Evolutionary conservation across 2,797 vertebrate genomes (phyloP).

Genomic region (Anas capensis): DNA sequence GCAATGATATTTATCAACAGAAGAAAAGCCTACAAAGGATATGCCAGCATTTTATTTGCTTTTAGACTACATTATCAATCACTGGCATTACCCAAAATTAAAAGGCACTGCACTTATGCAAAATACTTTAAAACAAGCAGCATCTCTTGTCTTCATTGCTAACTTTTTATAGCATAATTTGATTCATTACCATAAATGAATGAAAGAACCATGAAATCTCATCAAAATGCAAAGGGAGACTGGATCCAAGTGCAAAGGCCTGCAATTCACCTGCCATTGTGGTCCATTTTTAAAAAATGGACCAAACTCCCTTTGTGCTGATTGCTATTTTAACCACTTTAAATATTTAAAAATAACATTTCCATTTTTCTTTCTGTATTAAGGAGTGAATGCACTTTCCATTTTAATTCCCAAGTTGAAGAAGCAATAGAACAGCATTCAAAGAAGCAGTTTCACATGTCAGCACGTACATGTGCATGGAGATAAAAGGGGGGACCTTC

Average conservation of each 20-base stretch:
- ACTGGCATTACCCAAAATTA: constrained; percentile 7
- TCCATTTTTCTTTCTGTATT: constrained; percentile 8
- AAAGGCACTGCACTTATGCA: constrained; percentile 38
- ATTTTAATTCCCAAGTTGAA: constrained; percentile 25
- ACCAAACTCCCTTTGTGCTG: background rate
- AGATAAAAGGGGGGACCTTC: background rate
- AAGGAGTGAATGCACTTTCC: background rate
- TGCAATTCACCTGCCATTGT: background rate
- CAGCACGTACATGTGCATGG: background rate
- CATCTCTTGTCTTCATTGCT: constrained; percentile 33
- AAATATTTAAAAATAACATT: constrained; percentile 4
- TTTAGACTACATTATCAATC: constrained; percentile 34
- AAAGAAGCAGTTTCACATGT: background rate
- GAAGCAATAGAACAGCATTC: background rate
- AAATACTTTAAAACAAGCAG: constrained; percentile 29
- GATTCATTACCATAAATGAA: constrained; percentile 37
- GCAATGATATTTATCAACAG: constrained; percentile 5
- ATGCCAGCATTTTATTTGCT: background rate
- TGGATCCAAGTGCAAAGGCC: background rate
- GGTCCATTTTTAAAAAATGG: constrained; percentile 16
- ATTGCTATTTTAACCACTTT: constrained; percentile 7
- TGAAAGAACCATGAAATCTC: background rate
- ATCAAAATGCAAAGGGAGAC: constrained; percentile 2
- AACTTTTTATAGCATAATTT: constrained; percentile 39
- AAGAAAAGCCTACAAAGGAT: constrained; percentile 4